Base-by-base conservation (phyloP, 2,888 invertebrate species). In the Thelaira solivaga region DNA sequence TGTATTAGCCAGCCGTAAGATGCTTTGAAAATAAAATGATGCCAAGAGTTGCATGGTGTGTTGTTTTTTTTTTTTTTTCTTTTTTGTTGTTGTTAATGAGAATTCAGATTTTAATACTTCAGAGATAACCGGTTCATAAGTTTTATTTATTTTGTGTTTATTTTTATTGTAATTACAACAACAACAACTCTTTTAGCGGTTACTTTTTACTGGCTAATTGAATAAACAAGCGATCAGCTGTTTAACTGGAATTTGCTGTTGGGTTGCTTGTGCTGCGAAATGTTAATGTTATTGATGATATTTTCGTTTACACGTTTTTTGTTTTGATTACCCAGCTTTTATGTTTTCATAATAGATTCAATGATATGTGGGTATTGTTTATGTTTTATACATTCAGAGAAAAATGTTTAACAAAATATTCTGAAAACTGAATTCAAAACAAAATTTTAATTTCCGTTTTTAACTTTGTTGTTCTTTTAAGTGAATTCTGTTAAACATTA, bases 181-280 rank as follows among this genome's bases (percentile, higher is more conserved):
- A 10, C 57, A 51, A 51, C n/a, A 47, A 64, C 4, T 49, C 16
- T 41, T 57, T 51, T 57, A 67, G 65, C 65, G 65, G 73, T 59
- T 59, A 36, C 31, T 65, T n/a, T n/a, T 59, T 73, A 59, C 59
- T 59, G 59, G 59, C 10, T 57, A 49, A 73, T 68, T 69, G 45
- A 59, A 53, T n/a, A n/a, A n/a, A n/a, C 49, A 73, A 68, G 49
- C 49, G 62, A 73, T 77, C 77, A 77, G 77, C 77, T 77, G 62
- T 76, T 76, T 64, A 39, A 53, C 61, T n/a, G 64, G 34, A 20
- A 57, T 31, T 62, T 57, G 29, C 20, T 55, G 51, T 36, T 57
- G 31, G n/a, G 22, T n/a, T n/a, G n/a, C n/a, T n/a, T n/a, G n/a
- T n/a, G n/a, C n/a, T n/a, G n/a, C n/a, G n/a, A n/a, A n/a, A n/a